These are phyloP conservation scores for Caenorhabditis drosophilae DNA, from an alignment of 2,888 invertebrate species.

Conservation along the genomic window DNA sequence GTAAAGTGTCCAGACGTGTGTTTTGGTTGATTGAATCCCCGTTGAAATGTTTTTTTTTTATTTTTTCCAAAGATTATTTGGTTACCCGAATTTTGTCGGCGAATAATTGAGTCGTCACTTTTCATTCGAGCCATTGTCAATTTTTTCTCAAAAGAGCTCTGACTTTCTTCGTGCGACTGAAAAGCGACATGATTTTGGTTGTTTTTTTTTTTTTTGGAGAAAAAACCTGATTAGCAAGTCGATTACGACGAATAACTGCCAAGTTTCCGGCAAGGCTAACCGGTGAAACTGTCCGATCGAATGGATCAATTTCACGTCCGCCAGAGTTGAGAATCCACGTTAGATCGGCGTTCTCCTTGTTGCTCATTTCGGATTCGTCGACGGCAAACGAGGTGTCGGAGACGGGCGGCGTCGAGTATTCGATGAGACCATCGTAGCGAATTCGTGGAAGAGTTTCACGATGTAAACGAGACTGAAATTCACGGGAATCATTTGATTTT, in stretches of 20 bases:
- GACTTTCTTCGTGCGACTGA: too few relatives aligned
- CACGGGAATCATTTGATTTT: neutral
- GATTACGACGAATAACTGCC: constrained; percentile 28
- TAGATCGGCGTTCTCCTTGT: constrained; percentile 38
- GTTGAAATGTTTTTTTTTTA: too few relatives aligned
- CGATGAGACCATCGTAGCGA: constrained; percentile 79
- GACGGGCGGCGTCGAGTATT: constrained; percentile 76
- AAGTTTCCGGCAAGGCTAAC: constrained; percentile 38
- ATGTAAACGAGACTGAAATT: constrained; percentile 78
- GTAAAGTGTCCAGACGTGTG: too few relatives aligned
- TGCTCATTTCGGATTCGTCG: constrained; percentile 29
- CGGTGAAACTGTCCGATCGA: constrained; percentile 34
- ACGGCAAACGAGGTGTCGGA: constrained; percentile 49
- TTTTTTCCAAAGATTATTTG: too few relatives aligned
- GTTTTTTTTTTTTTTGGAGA: neutral
- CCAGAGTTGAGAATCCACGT: constrained; percentile 41
- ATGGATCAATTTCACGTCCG: constrained; percentile 29
- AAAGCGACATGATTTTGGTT: too few relatives aligned
- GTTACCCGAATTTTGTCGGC: constrained; percentile 33
- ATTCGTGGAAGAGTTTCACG: constrained; percentile 79
- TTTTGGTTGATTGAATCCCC: too few relatives aligned
- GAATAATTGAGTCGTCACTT: constrained; percentile 40
- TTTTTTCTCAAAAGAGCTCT: constrained; percentile 4
- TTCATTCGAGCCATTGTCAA: constrained; percentile 37
- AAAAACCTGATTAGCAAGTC: constrained; percentile 8